Conservation (phyloP, 1,140 invertebrate species). For the Eciton burchellii region DNA sequence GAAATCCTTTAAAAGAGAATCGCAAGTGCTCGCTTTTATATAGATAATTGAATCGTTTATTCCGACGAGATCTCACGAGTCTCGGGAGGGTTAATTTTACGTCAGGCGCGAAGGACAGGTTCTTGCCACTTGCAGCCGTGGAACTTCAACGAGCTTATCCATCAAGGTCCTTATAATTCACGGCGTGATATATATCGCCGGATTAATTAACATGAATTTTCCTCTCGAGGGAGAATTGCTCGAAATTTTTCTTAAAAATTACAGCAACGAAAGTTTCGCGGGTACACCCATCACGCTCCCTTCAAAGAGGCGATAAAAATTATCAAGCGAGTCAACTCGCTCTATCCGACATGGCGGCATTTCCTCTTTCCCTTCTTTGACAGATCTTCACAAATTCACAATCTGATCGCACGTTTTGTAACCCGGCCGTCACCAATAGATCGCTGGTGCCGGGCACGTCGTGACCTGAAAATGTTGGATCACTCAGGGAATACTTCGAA, state of each 20-base stretch:
- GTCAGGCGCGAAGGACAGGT: slow-evolving; percentile 23
- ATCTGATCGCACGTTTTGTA: neutral
- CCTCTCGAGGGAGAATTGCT: neutral
- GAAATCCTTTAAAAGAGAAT: slow-evolving; percentile 35
- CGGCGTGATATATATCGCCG: slow-evolving; percentile 22
- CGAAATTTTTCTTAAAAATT: slow-evolving; percentile 37
- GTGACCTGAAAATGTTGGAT: slow-evolving; percentile 4
- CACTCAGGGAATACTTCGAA: neutral
- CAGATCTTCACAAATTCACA: too few relatives aligned
- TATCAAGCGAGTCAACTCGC: neutral
- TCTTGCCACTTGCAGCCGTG: slow-evolving; percentile 24
- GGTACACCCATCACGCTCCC: neutral
- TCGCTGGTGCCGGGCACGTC: neutral
- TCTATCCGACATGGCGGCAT: neutral
- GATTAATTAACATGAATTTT: slow-evolving; percentile 51
- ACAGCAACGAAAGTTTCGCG: neutral
- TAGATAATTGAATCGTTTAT: slow-evolving; percentile 54
- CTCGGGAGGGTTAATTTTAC: slow-evolving; percentile 51
- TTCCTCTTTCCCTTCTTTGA: too few relatives aligned
- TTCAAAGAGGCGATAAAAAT: slow-evolving; percentile 21
- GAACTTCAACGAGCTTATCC: slow-evolving; percentile 41
- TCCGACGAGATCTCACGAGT: slow-evolving; percentile 18
- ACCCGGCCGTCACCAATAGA: neutral
- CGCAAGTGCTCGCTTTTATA: slow-evolving; percentile 16
- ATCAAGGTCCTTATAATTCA: slow-evolving; percentile 33